Evolutionary conservation across 1,140 invertebrate genomes (phyloP).

Genomic region (Ceratitis capitata): DNA sequence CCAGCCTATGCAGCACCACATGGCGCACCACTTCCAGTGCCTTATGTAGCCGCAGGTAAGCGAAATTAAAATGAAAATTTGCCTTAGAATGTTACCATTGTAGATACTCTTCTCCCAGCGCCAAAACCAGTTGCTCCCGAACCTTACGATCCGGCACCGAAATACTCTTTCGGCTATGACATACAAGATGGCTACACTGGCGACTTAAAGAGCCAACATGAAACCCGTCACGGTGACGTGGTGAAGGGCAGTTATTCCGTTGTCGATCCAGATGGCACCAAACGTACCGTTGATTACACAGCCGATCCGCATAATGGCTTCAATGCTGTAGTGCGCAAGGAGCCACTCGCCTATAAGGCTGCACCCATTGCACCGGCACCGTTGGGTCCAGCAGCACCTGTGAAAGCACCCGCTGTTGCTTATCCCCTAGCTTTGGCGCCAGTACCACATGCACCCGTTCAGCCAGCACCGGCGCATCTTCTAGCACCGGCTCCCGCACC

Average conservation of each 20-base stretch:
- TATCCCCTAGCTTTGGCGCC: constrained; percentile 48
- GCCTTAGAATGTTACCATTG: background rate
- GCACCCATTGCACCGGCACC: constrained; percentile 51
- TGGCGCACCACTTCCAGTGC: constrained; percentile 40
- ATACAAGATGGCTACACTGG: constrained; percentile 71
- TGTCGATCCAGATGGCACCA: constrained; percentile 73
- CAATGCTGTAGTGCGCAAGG: constrained; percentile 67
- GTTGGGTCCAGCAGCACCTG: constrained; percentile 51
- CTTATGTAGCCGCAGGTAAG: constrained; percentile 48
- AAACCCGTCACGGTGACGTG: constrained; percentile 71
- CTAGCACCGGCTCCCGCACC: constrained; percentile 48
- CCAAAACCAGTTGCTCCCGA: constrained; percentile 63
- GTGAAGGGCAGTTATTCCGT: constrained; percentile 74
- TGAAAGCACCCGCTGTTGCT: constrained; percentile 44
- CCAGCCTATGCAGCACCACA: constrained; percentile 39
- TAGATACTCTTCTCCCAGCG: constrained; percentile 12
- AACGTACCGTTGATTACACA: constrained; percentile 74
- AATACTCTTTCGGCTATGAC: constrained; percentile 70
- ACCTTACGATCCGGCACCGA: constrained; percentile 69
- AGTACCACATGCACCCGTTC: constrained; percentile 52
- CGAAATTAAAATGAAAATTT: background rate
- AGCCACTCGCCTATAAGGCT: constrained; percentile 61
- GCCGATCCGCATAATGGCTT: constrained; percentile 68
- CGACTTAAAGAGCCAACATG: constrained; percentile 70
- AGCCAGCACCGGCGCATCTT: constrained; percentile 46